These are phyloP conservation scores for Spatulosminthurus flaviceps DNA, from an alignment of 2,888 invertebrate species.

Conservation along the genomic window DNA sequence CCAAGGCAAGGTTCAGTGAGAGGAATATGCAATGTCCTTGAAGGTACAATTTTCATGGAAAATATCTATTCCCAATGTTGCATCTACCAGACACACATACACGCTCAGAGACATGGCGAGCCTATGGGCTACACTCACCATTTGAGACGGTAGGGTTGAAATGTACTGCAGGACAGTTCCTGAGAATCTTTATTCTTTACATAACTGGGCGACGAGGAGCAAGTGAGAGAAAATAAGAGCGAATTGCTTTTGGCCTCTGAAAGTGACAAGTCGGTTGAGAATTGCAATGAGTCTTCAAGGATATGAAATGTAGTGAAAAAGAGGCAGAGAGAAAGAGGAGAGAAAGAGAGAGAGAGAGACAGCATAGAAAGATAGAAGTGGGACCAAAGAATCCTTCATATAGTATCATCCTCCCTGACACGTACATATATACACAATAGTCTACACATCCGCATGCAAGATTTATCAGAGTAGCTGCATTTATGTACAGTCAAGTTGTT, in stretches of 20 bases:
- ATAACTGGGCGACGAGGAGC: conserved; percentile 3
- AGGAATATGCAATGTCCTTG: no score
- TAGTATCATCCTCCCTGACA: not conserved
- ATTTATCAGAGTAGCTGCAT: no score
- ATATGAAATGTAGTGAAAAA: conserved; percentile 32
- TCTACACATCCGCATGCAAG: no score
- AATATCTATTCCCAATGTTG: no score
- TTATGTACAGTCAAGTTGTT: conserved; percentile 9
- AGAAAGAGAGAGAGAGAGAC: not conserved
- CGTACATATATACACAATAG: no score
- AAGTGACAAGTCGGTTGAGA: conserved; percentile 48
- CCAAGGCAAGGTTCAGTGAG: no score
- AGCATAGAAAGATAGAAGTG: not conserved
- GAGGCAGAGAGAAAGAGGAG: conserved; percentile 6
- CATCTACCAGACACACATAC: no score
- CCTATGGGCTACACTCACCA: no score
- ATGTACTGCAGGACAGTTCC: not conserved
- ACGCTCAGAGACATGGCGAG: no score
- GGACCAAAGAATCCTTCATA: conserved; percentile 19
- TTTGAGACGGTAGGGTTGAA: no score
- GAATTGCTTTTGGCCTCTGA: conserved; percentile 43
- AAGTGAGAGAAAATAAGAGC: conserved; percentile 37
- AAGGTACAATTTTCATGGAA: no score
- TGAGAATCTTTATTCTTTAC: conserved; percentile 7
- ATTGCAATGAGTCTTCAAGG: conserved; percentile 48